phyloP scores from a whole-genome alignment of 1,140 invertebrate species.

The Drosophila fuyamai region DNA sequence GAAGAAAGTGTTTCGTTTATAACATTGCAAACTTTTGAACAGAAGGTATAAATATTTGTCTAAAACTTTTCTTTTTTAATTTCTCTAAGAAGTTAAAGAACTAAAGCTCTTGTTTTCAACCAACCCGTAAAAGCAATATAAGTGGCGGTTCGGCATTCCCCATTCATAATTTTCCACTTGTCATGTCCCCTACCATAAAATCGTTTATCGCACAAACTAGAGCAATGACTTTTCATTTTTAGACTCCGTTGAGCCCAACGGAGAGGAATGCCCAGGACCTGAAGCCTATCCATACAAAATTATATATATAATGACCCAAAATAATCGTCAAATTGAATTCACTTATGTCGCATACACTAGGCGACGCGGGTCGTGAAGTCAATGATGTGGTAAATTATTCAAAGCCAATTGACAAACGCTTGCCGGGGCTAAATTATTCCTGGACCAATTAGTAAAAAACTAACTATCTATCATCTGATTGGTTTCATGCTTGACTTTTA shows the following conservation, averaged over 20 bases:
- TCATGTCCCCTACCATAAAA: constrained; percentile 9
- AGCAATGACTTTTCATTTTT: constrained; percentile 40
- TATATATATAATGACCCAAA: constrained; percentile 29
- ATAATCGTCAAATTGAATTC: constrained; percentile 52
- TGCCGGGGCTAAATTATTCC: constrained; percentile 26
- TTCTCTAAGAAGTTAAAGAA: too few relatives aligned
- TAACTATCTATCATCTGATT: constrained; percentile 45
- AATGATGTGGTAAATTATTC: constrained; percentile 60
- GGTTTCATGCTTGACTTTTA: constrained; percentile 36
- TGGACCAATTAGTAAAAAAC: constrained; percentile 43
- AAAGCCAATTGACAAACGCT: constrained; percentile 31
- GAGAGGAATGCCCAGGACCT: constrained; percentile 11
- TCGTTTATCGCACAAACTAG: constrained; percentile 23
- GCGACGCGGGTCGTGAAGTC: constrained; percentile 20
- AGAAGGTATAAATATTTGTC: too few relatives aligned
- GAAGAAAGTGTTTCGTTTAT: too few relatives aligned
- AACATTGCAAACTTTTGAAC: too few relatives aligned
- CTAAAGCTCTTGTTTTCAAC: too few relatives aligned
- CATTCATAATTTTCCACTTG: constrained; percentile 33
- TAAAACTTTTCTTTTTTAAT: too few relatives aligned
- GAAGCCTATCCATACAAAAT: constrained; percentile 15
- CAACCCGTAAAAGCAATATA: constrained; percentile 9
- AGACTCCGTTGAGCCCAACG: constrained; percentile 15
- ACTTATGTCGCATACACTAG: constrained; percentile 41
- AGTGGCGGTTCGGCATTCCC: not conserved